Evolutionary conservation across 2,113 vertebrate genomes (phyloP).

Genomic region (Carassius gibelio): DNA sequence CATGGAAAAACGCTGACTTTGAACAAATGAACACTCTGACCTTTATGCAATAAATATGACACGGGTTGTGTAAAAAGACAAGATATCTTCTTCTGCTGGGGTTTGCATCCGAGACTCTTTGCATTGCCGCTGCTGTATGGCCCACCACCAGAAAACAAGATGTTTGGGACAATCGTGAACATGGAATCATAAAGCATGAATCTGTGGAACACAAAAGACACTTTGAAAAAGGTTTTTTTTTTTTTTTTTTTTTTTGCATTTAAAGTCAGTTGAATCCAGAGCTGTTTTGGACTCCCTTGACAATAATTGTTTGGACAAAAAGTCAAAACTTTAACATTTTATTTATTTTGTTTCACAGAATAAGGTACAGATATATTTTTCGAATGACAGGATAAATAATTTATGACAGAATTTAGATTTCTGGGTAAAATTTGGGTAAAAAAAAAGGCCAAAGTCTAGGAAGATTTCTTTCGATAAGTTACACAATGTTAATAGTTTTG

Average conservation of each 20-base stretch:
- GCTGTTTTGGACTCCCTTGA: neutral
- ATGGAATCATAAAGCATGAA: neutral
- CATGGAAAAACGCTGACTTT: conserved; percentile 82
- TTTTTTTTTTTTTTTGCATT: neutral
- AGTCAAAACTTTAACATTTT: neutral
- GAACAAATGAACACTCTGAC: conserved; percentile 85
- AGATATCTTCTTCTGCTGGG: conserved; percentile 87
- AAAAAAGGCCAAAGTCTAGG: neutral
- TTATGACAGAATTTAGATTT: neutral
- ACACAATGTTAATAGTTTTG: neutral
- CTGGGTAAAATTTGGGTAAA: neutral
- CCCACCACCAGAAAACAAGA: neutral
- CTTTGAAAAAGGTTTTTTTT: neutral
- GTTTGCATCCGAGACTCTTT: conserved; percentile 70
- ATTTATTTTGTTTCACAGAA: neutral
- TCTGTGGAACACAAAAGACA: neutral
- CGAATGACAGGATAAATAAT: neutral
- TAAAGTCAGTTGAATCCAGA: neutral
- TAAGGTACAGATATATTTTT: neutral
- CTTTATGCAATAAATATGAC: conserved; percentile 92
- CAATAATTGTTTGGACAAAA: neutral
- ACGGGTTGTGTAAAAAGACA: conserved; percentile 85
- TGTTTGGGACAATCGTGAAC: neutral
- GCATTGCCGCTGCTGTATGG: neutral
- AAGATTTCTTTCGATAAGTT: neutral